Conservation (phyloP, 2,797 vertebrate genomes). For the Cuculus canorus region DNA sequence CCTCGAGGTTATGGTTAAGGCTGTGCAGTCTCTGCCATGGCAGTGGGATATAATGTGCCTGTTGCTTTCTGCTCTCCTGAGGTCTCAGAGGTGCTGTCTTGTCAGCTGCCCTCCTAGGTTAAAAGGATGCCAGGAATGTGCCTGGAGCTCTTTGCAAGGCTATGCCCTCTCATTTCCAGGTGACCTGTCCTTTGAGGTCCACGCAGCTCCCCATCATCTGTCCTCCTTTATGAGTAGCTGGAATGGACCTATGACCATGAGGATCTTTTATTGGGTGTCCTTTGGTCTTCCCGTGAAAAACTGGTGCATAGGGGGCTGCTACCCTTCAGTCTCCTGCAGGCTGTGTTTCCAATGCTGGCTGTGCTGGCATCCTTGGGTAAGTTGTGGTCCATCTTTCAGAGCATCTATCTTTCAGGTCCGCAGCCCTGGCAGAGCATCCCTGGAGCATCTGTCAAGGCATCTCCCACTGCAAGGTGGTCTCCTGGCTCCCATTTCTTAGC, state of each 20-base stretch:
- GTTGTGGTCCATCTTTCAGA: background rate
- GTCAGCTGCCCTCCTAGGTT: background rate
- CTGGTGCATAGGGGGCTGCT: background rate
- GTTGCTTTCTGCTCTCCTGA: background rate
- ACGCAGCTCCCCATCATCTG: background rate
- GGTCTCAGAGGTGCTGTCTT: background rate
- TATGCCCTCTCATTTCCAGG: background rate
- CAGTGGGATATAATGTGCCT: accelerated
- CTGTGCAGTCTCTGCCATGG: background rate
- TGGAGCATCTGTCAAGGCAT: background rate
- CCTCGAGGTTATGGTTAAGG: constrained; percentile 30
- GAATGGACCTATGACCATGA: background rate
- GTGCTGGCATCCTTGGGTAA: background rate
- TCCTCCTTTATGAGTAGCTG: background rate
- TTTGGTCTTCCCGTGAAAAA: background rate
- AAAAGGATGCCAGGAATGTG: background rate
- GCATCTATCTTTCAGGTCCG: no score
- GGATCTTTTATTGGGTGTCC: background rate
- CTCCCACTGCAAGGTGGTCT: background rate
- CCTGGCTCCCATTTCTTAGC: background rate
- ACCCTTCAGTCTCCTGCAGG: background rate
- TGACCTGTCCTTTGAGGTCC: background rate
- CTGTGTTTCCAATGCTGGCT: background rate
- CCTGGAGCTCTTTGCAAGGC: background rate
- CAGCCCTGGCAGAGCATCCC: background rate